Evolutionary conservation across 1,140 invertebrate genomes (phyloP).

Genomic region (Tachypleus tridentatus): DNA sequence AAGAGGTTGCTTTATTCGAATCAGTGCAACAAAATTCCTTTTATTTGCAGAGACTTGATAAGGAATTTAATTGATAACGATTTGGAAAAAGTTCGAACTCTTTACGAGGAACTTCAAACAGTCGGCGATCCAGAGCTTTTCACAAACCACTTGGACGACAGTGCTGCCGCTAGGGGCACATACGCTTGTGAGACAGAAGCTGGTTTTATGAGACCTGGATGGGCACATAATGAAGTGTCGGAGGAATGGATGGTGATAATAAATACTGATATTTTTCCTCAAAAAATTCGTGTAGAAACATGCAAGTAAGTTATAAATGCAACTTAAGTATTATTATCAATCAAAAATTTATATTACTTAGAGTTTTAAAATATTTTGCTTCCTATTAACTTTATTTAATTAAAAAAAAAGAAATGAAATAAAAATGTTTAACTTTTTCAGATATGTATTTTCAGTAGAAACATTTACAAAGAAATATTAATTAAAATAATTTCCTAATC

Average conservation of each 20-base stretch:
- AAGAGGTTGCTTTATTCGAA: no score
- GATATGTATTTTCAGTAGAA: no score
- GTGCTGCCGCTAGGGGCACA: constrained; percentile 27
- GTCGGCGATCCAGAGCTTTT: constrained; percentile 21
- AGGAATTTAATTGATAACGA: constrained; percentile 16
- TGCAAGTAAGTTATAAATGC: constrained; percentile 30
- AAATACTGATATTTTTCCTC: constrained; percentile 33
- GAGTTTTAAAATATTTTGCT: no score
- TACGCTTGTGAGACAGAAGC: constrained; percentile 36
- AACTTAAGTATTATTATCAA: no score
- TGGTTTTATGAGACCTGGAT: constrained; percentile 33
- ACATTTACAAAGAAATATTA: no score
- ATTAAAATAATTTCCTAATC: no score
- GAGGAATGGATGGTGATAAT: constrained; percentile 35
- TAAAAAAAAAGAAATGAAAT: no score
- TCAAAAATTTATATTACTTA: no score
- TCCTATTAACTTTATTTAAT: no score
- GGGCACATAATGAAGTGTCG: constrained; percentile 33
- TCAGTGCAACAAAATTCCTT: no score
- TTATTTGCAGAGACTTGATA: constrained; percentile 13
- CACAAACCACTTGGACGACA: constrained; percentile 10
- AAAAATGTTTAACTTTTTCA: no score
- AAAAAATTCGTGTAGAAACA: constrained; percentile 33
- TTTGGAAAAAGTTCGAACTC: constrained; percentile 12
- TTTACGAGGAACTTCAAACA: constrained; percentile 22